These are phyloP conservation scores for Drosophila fulvimacula DNA, from an alignment of 2,888 invertebrate genomes.

Conservation along the genomic window DNA sequence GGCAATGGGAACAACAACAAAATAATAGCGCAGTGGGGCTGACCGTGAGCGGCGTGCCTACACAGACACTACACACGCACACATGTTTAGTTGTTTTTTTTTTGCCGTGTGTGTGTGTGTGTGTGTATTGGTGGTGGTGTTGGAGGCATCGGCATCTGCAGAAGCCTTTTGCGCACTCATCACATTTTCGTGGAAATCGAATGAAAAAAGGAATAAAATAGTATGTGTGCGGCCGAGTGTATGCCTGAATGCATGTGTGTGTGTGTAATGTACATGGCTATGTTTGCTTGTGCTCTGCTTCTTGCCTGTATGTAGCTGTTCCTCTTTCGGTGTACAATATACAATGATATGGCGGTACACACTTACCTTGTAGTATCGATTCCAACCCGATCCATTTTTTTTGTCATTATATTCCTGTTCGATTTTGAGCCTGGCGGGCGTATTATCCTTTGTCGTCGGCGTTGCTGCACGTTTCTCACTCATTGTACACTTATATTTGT, in stretches of 20 bases:
- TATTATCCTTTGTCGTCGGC: conserved; percentile 52
- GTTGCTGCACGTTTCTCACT: conserved; percentile 54
- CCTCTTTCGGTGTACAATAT: conserved; percentile 36
- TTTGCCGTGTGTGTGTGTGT: conserved; percentile 30
- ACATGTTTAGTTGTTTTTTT: conserved; percentile 26
- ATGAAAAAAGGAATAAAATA: conserved; percentile 74
- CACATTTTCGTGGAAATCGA: conserved; percentile 82
- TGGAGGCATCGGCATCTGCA: conserved; percentile 68
- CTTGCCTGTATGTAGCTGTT: conserved; percentile 30
- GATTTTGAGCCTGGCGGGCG: conserved; percentile 59
- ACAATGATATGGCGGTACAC: conserved; percentile 15
- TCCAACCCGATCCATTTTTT: conserved; percentile 58
- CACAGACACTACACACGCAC: conserved; percentile 31
- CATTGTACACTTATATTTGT: conserved; percentile 50
- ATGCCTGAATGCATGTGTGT: conserved; percentile 3
- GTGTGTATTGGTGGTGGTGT: conserved; percentile 23
- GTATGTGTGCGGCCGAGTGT: conserved; percentile 25
- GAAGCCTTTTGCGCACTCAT: conserved; percentile 82
- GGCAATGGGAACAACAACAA: conserved; percentile 32
- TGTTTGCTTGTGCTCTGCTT: conserved; percentile 26
- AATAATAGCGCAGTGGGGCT: conserved; percentile 64
- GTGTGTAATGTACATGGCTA: conserved; percentile 21
- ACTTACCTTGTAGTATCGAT: conserved; percentile 61
- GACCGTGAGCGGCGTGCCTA: conserved; percentile 59
- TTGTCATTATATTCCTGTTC: conserved; percentile 67